phyloP scores from a whole-genome alignment of 1,140 invertebrate species.

The Brevipalpus yothersi region DNA sequence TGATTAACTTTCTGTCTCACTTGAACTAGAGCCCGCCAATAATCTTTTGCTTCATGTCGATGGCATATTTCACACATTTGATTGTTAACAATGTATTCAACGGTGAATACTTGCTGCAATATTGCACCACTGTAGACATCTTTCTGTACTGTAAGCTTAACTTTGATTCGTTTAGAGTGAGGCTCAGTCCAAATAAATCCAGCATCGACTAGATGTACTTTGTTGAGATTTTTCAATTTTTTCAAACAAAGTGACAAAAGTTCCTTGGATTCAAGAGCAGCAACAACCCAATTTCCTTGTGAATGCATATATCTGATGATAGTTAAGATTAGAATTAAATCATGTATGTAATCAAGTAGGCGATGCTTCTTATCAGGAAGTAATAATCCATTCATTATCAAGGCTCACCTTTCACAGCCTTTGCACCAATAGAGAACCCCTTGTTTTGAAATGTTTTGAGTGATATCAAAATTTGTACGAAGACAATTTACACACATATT shows the following conservation, averaged over 20 bases:
- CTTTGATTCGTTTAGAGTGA: constrained; percentile 89
- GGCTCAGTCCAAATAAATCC: constrained; percentile 97
- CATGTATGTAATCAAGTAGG: not conserved
- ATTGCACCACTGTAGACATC: constrained; percentile 38
- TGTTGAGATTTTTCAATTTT: constrained; percentile 69
- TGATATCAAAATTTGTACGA: constrained; percentile 70
- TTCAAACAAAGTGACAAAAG: constrained; percentile 75
- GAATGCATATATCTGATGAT: constrained; percentile 70
- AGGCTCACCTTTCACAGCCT: constrained; percentile 51
- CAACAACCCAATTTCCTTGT: constrained; percentile 66
- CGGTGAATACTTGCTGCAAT: constrained; percentile 43
- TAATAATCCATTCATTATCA: not conserved
- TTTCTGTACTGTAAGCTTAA: constrained; percentile 88
- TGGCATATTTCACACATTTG: constrained; percentile 97
- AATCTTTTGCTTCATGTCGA: constrained; percentile 85
- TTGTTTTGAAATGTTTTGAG: constrained; percentile 87
- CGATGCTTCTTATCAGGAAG: not conserved
- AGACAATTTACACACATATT: constrained; percentile 94
- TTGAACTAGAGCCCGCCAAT: constrained; percentile 67
- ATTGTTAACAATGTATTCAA: constrained; percentile 69
- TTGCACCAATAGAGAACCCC: constrained; percentile 53
- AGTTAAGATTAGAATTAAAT: not conserved
- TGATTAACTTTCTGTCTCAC: constrained; percentile 36
- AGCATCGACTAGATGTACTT: constrained; percentile 68
- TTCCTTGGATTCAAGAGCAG: constrained; percentile 72